These are phyloP conservation scores for Ovis canadensis DNA, from an alignment of 2,113 vertebrate species.

Conservation along the genomic window DNA sequence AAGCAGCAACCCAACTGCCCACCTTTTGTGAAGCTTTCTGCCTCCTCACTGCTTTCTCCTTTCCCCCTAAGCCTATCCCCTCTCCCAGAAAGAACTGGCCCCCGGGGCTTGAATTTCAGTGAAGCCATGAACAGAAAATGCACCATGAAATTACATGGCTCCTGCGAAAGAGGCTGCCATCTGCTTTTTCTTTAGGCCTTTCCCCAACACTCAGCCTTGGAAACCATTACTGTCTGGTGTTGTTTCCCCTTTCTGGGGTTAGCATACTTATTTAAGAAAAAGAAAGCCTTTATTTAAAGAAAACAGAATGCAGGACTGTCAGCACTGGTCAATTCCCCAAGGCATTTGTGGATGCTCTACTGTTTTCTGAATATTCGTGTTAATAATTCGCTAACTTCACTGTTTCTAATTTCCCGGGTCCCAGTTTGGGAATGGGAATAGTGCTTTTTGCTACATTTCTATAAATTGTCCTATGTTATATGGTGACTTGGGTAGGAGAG, in stretches of 20 bases:
- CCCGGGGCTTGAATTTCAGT: constrained; percentile 86
- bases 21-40: background rate
- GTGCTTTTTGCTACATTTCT: background rate
- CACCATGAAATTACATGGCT: constrained; percentile 94
- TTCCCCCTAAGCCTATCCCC: constrained; percentile 32
- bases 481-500: background rate
- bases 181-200: constrained; percentile 80
- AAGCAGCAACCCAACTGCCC: background rate
- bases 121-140: constrained; percentile 92
- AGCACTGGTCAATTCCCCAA: background rate
- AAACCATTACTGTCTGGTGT: constrained; percentile 71
- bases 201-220: constrained; percentile 64
- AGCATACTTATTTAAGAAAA: constrained; percentile 42
- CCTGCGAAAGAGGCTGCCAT: constrained; percentile 84
- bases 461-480: background rate
- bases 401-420: background rate
- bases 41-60: background rate
- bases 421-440: background rate
- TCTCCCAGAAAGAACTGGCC: constrained; percentile 76
- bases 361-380: constrained; percentile 19
- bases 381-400: background rate
- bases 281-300: background rate
- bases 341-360: background rate
- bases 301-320: background rate
- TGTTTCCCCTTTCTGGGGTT: constrained; percentile 58